Evolutionary conservation across 2,888 invertebrate species (phyloP).

Genomic region (Pinctada fucata): DNA sequence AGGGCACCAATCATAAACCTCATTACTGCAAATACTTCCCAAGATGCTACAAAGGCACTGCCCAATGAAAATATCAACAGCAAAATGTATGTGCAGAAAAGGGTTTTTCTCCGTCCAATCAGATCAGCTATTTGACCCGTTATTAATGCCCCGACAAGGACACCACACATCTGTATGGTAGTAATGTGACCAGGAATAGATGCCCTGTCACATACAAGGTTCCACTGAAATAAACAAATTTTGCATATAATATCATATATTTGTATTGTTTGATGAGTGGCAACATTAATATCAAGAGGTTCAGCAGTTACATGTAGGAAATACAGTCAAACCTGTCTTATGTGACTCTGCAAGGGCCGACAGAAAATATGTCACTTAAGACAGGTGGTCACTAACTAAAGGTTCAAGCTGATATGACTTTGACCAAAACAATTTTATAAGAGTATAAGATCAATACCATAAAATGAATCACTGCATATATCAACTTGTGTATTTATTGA

Average conservation of each 20-base stretch:
- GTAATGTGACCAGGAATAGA: constrained; percentile 66
- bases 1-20: constrained; percentile 70
- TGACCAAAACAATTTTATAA: no score
- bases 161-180: constrained; percentile 73
- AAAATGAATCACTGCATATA: no score
- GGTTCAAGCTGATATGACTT: no score
- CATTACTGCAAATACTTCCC: constrained; percentile 70
- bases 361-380: no score
- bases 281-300: no score
- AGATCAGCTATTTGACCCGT: constrained; percentile 73
- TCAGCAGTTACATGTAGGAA: no score
- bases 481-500: no score
- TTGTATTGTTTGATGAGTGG: no score
- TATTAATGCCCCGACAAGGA: constrained; percentile 68
- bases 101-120: constrained; percentile 68
- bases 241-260: not conserved
- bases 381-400: no score
- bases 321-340: no score
- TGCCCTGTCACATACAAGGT: constrained; percentile 64
- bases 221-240: constrained; percentile 64
- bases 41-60: constrained; percentile 68
- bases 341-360: no score
- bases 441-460: no score
- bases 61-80: constrained; percentile 66
- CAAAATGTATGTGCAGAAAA: constrained; percentile 65